Evolutionary conservation across 2,113 vertebrate species (phyloP).

Genomic region (Cyanistes caeruleus): DNA sequence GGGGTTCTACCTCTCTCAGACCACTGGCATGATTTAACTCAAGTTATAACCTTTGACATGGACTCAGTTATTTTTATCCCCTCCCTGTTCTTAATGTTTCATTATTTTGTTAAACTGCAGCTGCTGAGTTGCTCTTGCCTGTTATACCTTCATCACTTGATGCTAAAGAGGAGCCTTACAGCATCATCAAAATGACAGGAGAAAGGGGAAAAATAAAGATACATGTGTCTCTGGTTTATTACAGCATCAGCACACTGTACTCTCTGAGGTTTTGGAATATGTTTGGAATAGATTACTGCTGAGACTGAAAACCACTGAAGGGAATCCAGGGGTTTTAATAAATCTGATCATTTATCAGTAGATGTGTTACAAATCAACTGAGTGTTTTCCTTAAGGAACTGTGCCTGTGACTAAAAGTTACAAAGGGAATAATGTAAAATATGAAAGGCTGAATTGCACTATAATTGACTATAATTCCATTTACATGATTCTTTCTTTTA

Average conservation of each 20-base stretch:
- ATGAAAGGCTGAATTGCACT: neutral
- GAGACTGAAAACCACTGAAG: conserved; percentile 12
- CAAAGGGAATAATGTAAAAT: neutral
- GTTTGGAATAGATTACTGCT: neutral
- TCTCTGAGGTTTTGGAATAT: neutral
- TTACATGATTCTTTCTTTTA: neutral
- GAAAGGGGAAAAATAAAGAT: neutral
- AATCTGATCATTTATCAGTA: neutral
- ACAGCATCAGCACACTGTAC: neutral
- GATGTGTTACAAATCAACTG: neutral
- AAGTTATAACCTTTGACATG: neutral
- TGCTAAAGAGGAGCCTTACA: neutral
- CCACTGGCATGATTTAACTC: neutral
- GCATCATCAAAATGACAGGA: neutral
- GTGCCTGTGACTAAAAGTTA: neutral
- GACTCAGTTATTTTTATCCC: neutral
- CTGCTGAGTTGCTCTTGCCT: neutral
- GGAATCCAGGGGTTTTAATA: neutral
- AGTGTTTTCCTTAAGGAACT: neutral
- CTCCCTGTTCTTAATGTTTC: neutral
- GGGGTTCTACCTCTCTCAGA: neutral
- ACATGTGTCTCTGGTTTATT: neutral
- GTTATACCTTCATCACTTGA: neutral
- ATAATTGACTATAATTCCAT: neutral
- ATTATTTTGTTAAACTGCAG: neutral